Percentiles rank a stretch among this genome's conserved stretches.
Conservation (phyloP, 1,140 invertebrate genomes). For the Pogonomyrmex californicus region DNA sequence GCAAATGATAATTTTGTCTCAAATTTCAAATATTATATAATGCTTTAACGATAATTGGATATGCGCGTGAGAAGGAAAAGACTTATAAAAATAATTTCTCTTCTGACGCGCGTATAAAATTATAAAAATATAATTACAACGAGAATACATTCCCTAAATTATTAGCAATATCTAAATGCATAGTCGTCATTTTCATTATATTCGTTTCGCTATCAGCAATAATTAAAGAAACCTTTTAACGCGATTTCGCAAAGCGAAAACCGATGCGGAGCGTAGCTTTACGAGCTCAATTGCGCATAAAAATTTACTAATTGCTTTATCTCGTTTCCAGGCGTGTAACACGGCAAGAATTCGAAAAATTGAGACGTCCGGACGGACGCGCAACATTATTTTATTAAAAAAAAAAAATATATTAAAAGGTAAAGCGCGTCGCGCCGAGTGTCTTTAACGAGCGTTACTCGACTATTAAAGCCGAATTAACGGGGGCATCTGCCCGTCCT, state of each 20-base stretch:
- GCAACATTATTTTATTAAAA: slow-evolving; percentile 52
- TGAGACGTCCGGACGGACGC: not conserved
- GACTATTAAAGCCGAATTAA: slow-evolving; percentile 59
- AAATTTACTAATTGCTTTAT: slow-evolving; percentile 62
- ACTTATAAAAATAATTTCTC: not conserved
- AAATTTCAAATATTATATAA: not conserved
- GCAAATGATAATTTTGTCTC: not conserved
- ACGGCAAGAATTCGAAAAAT: slow-evolving; percentile 51
- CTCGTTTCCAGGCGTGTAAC: slow-evolving; percentile 23
- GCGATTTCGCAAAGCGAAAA: slow-evolving; percentile 25
- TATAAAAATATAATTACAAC: slow-evolving; percentile 26
- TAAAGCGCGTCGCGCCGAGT: slow-evolving; percentile 6
- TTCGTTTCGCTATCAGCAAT: slow-evolving; percentile 38
- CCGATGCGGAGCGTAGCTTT: slow-evolving; percentile 21
- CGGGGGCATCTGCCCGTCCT: slow-evolving; percentile 49
- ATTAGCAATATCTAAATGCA: slow-evolving; percentile 30
- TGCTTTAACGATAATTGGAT: not conserved
- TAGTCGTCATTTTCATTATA: slow-evolving; percentile 38
- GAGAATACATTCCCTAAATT: slow-evolving; percentile 9
- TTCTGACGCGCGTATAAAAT: not conserved
- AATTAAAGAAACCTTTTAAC: slow-evolving; percentile 55
- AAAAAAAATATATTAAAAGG: slow-evolving; percentile 24
- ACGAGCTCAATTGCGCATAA: slow-evolving; percentile 48
- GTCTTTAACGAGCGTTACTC: slow-evolving; percentile 56
- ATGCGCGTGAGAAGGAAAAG: not conserved